A percentile compares a stretch with the other conserved stretches of the same genome.
These are phyloP conservation scores for Cottus gobio DNA, from an alignment of 2,113 vertebrate genomes.

Conservation along the genomic window DNA sequence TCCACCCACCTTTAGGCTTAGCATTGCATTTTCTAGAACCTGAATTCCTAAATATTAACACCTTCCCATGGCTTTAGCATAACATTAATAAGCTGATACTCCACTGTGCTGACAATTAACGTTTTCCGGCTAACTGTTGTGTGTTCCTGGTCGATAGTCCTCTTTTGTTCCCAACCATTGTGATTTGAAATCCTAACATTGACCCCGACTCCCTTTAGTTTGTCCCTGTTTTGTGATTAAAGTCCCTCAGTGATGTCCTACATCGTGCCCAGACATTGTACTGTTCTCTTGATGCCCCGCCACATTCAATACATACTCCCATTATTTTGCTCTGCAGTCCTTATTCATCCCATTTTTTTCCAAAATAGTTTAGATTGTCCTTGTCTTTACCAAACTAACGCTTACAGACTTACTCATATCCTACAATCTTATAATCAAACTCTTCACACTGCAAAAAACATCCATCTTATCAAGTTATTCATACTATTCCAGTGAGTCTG, in stretches of 20 bases:
- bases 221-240: slow-evolving; percentile 59
- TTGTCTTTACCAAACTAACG: slow-evolving; percentile 59
- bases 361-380: slow-evolving; percentile 26
- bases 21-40: slow-evolving; percentile 4
- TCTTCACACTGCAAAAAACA: slow-evolving; percentile 68
- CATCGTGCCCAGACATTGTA: slow-evolving; percentile 51
- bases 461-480: slow-evolving; percentile 57
- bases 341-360: slow-evolving; percentile 54
- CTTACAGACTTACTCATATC: slow-evolving; percentile 35
- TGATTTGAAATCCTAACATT: slow-evolving; percentile 46
- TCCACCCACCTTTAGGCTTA: slow-evolving; percentile 31
- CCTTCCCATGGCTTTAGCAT: slow-evolving; percentile 42
- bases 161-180: slow-evolving; percentile 55
- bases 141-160: slow-evolving; percentile 49
- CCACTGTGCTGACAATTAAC: slow-evolving; percentile 27
- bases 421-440: slow-evolving; percentile 33
- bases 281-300: slow-evolving; percentile 27
- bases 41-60: slow-evolving; percentile 45
- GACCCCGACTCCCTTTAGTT: slow-evolving; percentile 45
- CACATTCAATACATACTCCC: slow-evolving; percentile 34
- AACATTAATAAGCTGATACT: slow-evolving; percentile 29
- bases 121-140: slow-evolving; percentile 48
- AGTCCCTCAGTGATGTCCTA: slow-evolving; percentile 37
- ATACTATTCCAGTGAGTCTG: slow-evolving; percentile 2
- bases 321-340: slow-evolving; percentile 48